Conservation (phyloP, 1,140 invertebrate species). For the Dendroctonus valens region DNA sequence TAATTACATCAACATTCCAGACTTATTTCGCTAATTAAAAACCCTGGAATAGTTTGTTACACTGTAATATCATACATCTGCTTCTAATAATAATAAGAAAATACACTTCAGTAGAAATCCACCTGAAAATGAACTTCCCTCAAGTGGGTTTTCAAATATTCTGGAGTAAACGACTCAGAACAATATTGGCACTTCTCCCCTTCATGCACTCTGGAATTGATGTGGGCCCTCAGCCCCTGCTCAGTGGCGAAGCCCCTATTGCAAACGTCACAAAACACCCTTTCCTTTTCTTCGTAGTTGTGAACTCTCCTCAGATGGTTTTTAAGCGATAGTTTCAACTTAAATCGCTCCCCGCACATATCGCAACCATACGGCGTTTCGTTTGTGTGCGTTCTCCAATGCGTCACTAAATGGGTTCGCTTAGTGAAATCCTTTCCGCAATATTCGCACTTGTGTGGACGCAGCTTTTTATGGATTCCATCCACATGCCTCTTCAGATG, state of each 20-base stretch:
- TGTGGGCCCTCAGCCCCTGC: slow-evolving; percentile 23
- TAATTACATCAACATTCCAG: too few relatives aligned
- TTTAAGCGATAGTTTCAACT: slow-evolving; percentile 26
- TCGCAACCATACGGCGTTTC: slow-evolving; percentile 56
- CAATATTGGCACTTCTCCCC: slow-evolving; percentile 27
- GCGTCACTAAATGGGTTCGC: slow-evolving; percentile 57
- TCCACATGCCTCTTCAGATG: slow-evolving; percentile 25
- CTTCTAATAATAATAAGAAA: too few relatives aligned
- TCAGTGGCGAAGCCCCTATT: slow-evolving; percentile 24
- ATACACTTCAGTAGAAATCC: slow-evolving; percentile 11
- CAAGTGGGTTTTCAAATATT: slow-evolving; percentile 24
- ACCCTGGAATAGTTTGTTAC: too few relatives aligned
- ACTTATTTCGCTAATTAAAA: too few relatives aligned
- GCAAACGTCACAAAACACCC: slow-evolving; percentile 23
- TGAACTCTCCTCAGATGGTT: slow-evolving; percentile 19
- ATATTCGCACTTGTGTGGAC: slow-evolving; percentile 48
- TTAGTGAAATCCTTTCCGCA: slow-evolving; percentile 56
- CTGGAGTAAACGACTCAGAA: slow-evolving; percentile 17
- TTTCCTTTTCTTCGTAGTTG: slow-evolving; percentile 25
- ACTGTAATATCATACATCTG: too few relatives aligned
- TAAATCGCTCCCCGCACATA: slow-evolving; percentile 55
- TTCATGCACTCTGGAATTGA: slow-evolving; percentile 24
- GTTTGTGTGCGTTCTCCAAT: slow-evolving; percentile 57
- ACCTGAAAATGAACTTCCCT: slow-evolving; percentile 22
- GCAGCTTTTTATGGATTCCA: slow-evolving; percentile 24